These are phyloP conservation scores for Rhynchophorus ferrugineus DNA, from an alignment of 1,140 invertebrate genomes.

Conservation along the genomic window DNA sequence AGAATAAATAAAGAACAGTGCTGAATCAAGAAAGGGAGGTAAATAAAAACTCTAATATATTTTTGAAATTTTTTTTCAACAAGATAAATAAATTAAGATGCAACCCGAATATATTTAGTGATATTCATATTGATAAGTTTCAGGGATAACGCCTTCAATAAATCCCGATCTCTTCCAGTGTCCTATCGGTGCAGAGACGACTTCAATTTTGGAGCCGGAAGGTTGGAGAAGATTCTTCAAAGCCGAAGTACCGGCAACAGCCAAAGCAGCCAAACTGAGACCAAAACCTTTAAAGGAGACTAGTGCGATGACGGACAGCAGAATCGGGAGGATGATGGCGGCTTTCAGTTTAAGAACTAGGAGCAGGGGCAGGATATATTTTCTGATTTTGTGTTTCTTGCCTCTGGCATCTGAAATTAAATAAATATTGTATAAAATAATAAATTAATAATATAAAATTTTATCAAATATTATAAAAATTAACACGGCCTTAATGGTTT, in stretches of 20 bases:
- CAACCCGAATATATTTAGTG: too few species aligned
- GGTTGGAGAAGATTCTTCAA: constrained; percentile 44
- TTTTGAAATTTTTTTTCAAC: too few species aligned
- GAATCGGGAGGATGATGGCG: constrained; percentile 52
- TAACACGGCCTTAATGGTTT: too few species aligned
- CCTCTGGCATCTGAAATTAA: constrained; percentile 46
- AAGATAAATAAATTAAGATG: too few species aligned
- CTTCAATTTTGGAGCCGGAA: constrained; percentile 41
- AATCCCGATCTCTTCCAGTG: constrained; percentile 46
- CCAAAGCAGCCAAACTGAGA: constrained; percentile 52
- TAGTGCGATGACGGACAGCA: constrained; percentile 52
- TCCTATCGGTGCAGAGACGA: constrained; percentile 43
- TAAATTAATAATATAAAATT: neutral
- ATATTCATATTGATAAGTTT: neutral
- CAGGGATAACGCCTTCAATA: neutral
- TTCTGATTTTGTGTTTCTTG: constrained; percentile 54
- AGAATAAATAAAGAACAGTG: too few species aligned
- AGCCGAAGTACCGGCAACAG: constrained; percentile 49
- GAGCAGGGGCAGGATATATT: constrained; percentile 53
- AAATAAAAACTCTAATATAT: too few species aligned
- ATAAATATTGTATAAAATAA: neutral
- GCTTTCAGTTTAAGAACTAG: constrained; percentile 56
- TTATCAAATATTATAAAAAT: neutral
- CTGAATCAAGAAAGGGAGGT: too few species aligned
- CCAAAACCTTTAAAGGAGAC: constrained; percentile 58